Conservation (phyloP, 2,113 vertebrate species). For the Perca schrenkii region DNA sequence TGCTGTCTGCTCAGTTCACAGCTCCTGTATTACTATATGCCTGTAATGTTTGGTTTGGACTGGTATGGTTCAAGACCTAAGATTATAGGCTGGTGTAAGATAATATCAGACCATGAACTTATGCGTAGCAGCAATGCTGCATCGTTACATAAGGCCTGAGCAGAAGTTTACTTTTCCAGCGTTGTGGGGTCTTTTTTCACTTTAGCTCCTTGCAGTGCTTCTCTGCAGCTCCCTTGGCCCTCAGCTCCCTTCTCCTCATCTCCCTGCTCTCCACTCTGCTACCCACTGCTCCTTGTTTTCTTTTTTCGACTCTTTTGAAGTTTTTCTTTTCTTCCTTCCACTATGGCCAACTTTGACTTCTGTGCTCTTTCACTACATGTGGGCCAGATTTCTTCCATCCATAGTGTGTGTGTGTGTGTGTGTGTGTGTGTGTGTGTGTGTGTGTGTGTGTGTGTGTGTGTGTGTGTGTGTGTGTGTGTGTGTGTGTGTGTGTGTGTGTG, state of each 20-base stretch:
- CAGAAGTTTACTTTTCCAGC: conserved; percentile 46
- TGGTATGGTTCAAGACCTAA: conserved; percentile 13
- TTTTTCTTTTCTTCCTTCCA: conserved; percentile 7
- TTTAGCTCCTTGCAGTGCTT: neutral
- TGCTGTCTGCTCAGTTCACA: conserved; percentile 1
- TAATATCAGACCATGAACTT: conserved; percentile 19
- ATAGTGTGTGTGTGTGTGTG: conserved; percentile 21
- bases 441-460: neutral
- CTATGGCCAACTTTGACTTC: conserved; percentile 35
- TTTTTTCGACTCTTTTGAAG: conserved; percentile 33
- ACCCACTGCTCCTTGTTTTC: conserved; percentile 36
- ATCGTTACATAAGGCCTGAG: conserved; percentile 36
- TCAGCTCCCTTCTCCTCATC: conserved; percentile 33
- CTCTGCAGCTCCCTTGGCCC: conserved; percentile 35
- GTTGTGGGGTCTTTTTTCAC: conserved; percentile 1
- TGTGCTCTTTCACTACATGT: conserved; percentile 18
- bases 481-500: conserved; percentile 12
- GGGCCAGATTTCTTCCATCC: conserved; percentile 26
- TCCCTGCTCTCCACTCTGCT: conserved; percentile 20
- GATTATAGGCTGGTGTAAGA: conserved; percentile 17
- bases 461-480: too few relatives aligned
- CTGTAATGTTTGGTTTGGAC: conserved; percentile 21
- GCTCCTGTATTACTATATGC: neutral
- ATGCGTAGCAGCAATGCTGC: conserved; percentile 16
- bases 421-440: conserved; percentile 1